Base-by-base conservation (phyloP, 2,888 invertebrate species). In the Amorpha juglandis region DNA sequence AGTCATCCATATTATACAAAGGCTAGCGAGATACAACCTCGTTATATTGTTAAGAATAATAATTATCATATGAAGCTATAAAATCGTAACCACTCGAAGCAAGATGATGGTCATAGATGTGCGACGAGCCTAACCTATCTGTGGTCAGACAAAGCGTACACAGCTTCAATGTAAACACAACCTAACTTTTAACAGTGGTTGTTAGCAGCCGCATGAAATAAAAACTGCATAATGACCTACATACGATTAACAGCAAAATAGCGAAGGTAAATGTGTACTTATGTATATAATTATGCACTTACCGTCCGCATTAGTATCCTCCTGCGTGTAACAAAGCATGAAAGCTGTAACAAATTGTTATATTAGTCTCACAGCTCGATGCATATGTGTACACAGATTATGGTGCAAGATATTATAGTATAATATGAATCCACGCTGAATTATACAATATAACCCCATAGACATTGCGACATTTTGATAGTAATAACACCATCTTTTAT, bases 271-370 rank as follows among this genome's bases (percentile, higher is more conserved):
- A 76, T 78, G 74, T 75, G 70, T 76, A 68, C 72, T 68, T 66
- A 63, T 63, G 52, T 63, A 69, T 67, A 68, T 14, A 63, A 52
- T 47, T 47, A 80, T 81, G 81, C 82, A 95, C 95, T 94, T 96
- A 97, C 97, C 97, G 96, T 97, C 97, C 87, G 97, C 95, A 91
- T 97, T 97, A 84, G 97, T 95, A 92, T 97, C 97, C 94, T 97
- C 97, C 95, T 97, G 97, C 82, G 97, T 97, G 95, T 97, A 97
- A 95, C 97, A 97, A 94, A 97, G 95, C 97, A 97, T 97, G 96
- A 97, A 97, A 93, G 97, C 97, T 97, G 96, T 88, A 97, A 94
- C 95, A 93, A 95, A 88, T 83, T 72, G 78, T 75, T 80, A 75
- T 75, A 80, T 87, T 83, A 86, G 79, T 80, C 72, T 69, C 35